Evolutionary conservation across 2,888 invertebrate genomes (phyloP).

Genomic region (Nemapogon koenigi): DNA sequence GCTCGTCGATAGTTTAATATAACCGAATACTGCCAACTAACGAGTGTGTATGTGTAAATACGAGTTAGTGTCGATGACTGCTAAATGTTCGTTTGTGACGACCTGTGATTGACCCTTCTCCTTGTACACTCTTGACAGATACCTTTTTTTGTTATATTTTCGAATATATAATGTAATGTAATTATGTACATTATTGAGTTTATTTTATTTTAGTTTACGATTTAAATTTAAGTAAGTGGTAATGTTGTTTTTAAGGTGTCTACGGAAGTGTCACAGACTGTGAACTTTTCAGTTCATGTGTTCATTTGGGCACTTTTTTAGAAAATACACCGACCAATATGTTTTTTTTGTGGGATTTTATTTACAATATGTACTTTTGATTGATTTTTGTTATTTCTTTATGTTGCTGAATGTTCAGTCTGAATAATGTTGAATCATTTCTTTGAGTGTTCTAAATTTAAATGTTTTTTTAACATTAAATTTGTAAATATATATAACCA

Average conservation of each 20-base stretch:
- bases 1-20: conserved; percentile 14
- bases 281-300: not conserved
- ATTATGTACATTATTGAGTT: conserved; percentile 64
- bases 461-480: not conserved
- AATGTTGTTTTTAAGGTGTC: no score
- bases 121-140: conserved; percentile 1
- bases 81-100: conserved; percentile 16
- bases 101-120: conserved; percentile 17
- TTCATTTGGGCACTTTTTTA: conserved; percentile 20
- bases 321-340: not conserved
- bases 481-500: not conserved
- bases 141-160: conserved; percentile 44
- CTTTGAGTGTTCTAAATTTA: conserved; percentile 29
- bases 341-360: conserved; percentile 10
- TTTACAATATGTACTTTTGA: conserved; percentile 38
- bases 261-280: no score
- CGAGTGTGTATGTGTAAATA: conserved; percentile 14
- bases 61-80: conserved; percentile 4
- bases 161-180: conserved; percentile 64
- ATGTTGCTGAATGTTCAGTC: conserved; percentile 50
- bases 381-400: conserved; percentile 57
- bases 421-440: conserved; percentile 63
- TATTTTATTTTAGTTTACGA: conserved; percentile 60
- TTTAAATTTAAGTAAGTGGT: conserved; percentile 43
- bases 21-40: not conserved